Conservation (phyloP, 2,113 vertebrate genomes). For the Channa argus region DNA sequence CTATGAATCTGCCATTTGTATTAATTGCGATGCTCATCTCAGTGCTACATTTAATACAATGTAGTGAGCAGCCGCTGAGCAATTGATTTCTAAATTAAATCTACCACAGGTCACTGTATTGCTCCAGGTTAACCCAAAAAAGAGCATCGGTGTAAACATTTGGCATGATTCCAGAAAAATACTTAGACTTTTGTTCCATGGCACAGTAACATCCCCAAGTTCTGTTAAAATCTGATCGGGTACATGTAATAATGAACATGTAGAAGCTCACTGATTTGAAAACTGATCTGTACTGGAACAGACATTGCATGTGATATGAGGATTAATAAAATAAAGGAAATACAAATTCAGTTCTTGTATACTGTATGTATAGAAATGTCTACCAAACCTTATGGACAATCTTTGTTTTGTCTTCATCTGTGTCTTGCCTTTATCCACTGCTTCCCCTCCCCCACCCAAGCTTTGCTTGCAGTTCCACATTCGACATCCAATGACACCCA, state of each 20-base stretch:
- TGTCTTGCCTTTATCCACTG: no score
- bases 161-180: neutral
- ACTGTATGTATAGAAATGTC: no score
- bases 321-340: neutral
- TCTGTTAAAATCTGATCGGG: neutral
- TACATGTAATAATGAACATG: no score
- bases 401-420: no score
- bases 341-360: no score
- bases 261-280: neutral
- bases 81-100: constrained; percentile 16
- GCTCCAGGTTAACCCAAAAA: neutral
- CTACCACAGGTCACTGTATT: neutral
- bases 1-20: neutral
- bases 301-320: neutral
- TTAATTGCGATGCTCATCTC: neutral
- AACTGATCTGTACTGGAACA: neutral
- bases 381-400: no score
- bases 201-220: neutral
- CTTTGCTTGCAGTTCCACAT: neutral
- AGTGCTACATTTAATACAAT: neutral
- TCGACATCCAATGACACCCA: neutral
- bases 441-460: neutral
- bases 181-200: neutral
- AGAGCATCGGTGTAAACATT: neutral
- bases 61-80: neutral